Evolutionary conservation across 1,140 invertebrate species (phyloP), one percentile per base, ranked within the genome.

Genomic region (Babylonia areolata): DNA sequence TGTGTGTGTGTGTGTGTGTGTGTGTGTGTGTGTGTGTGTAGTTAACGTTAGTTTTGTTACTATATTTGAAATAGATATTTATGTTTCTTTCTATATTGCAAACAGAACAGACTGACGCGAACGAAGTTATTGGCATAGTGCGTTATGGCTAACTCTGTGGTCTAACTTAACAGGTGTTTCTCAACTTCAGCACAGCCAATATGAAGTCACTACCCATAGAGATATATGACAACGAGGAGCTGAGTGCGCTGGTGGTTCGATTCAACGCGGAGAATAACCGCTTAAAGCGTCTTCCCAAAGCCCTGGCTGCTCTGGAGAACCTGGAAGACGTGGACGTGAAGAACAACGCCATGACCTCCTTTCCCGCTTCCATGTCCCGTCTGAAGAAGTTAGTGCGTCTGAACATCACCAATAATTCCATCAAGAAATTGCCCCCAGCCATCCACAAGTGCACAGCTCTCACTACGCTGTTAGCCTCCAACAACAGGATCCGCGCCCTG

Each of bases 221-320:
- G 81, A 91, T 94, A 51, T 94, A 92, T 85, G 88, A 91, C 75
- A 94, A 94, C 86, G 93, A 94, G 78, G 93, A 94, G 77, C 46
- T 94, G 1, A 88, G 88, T 71, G 87, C 90, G 17, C 86, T 91
- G 37, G 87, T 92, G 0, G 87, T 92, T 15, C 88, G 78, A 58
- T 90, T 94, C 42, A 91, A 90, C 39, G 92, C 91, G 11, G 91
- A 92, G 87, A 94, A 94, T 87, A 94, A 94, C 87, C 81, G 92
- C 31, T 58, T 94, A 40, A 94, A 94, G 86, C 86, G 90, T 39
- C 58, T 94, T 23, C 92, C 93, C 15, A 92, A 92, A 54, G 82
- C 89, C 0, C 85, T 94, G 17, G 86, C 90, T 1, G 87, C 82
- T 15, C 77, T 93, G 23, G 89, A 91, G 58, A 91, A 91, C 78